These are phyloP conservation scores for Archips crataeganus DNA, from an alignment of 2,888 invertebrate genomes.

Conservation along the genomic window DNA sequence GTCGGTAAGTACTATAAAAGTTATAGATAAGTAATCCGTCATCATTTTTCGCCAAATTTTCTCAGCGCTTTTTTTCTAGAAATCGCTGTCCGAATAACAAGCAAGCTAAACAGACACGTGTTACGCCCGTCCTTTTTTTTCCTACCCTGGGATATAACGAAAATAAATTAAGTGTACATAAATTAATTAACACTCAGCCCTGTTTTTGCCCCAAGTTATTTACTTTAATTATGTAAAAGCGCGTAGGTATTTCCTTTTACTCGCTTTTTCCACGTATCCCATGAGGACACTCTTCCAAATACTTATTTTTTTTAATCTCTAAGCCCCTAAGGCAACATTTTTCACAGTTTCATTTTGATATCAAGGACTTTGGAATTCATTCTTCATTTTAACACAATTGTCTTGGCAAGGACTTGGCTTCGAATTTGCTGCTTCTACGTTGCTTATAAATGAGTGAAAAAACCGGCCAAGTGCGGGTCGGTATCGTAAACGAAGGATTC, in stretches of 20 bases:
- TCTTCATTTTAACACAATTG: neutral
- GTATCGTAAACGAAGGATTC: too few relatives aligned
- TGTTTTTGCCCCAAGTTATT: neutral
- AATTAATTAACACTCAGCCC: slow-evolving; percentile 2
- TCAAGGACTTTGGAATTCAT: neutral
- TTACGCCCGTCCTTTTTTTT: too few relatives aligned
- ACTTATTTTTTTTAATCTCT: slow-evolving; percentile 13
- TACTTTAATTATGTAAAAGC: neutral
- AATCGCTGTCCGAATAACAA: too few relatives aligned
- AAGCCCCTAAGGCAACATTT: neutral
- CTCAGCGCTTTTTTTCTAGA: too few relatives aligned
- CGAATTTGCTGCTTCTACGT: neutral
- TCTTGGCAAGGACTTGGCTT: neutral
- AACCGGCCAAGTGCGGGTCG: too few relatives aligned
- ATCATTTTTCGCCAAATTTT: too few relatives aligned
- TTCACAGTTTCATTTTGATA: neutral
- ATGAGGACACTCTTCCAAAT: neutral
- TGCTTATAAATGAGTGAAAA: neutral
- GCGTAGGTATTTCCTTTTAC: neutral
- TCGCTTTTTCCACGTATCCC: neutral
- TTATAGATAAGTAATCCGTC: too few relatives aligned
- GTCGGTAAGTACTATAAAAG: too few relatives aligned
- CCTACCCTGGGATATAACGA: neutral
- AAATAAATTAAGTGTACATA: neutral
- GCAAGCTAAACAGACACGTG: too few relatives aligned